phyloP scores from a whole-genome alignment of 2,888 invertebrate species.

The Dysmachus trigonus region DNA sequence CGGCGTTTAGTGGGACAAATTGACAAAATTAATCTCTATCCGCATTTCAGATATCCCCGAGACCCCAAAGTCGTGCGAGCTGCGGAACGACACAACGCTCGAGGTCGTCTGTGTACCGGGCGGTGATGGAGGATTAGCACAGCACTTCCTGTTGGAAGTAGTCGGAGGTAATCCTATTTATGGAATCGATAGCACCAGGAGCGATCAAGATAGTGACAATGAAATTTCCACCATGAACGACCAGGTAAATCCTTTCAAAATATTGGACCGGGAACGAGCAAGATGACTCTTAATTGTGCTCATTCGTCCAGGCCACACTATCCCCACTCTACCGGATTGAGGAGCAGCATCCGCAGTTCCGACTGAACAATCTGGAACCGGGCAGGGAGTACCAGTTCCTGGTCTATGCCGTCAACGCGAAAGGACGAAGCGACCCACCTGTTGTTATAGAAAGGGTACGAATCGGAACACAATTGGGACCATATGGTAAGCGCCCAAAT shows the following conservation, averaged over 20 bases:
- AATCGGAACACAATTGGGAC: conserved; percentile 64
- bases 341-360: conserved; percentile 75
- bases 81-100: conserved; percentile 73
- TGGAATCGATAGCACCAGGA: conserved; percentile 66
- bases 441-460: conserved; percentile 71
- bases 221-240: conserved; percentile 73
- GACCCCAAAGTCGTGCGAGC: conserved; percentile 77
- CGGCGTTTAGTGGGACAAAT: neutral
- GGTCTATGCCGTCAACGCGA: conserved; percentile 83
- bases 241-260: conserved; percentile 66
- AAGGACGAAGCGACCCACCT: conserved; percentile 79
- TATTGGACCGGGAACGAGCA: neutral
- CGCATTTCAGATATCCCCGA: conserved; percentile 76
- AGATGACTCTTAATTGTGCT: neutral
- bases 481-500: conserved; percentile 59
- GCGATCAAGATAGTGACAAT: conserved; percentile 64
- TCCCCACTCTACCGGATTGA: conserved; percentile 72
- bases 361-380: conserved; percentile 77
- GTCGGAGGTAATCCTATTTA: conserved; percentile 68
- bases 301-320: conserved; percentile 64
- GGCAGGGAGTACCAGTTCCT: conserved; percentile 81
- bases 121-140: conserved; percentile 82
- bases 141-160: conserved; percentile 84
- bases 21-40: conserved; percentile 49
- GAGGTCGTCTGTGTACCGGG: conserved; percentile 80